Percentiles rank a stretch among this genome's conserved stretches.
Evolutionary conservation across 1,140 invertebrate species (phyloP).

Genomic region (Paralvinella palmiformis): DNA sequence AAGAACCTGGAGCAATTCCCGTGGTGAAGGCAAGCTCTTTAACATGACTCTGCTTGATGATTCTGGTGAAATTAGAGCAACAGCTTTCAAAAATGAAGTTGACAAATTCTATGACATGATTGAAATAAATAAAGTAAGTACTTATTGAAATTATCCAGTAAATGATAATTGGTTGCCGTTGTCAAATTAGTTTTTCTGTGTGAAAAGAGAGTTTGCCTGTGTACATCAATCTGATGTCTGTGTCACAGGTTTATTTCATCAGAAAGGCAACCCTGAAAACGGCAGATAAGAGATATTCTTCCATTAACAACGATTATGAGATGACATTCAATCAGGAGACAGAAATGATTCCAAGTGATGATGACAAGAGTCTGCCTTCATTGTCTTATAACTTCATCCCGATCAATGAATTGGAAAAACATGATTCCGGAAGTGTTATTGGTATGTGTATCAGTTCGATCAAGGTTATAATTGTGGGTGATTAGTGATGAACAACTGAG

Average conservation of each 20-base stretch:
- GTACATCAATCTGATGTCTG: too few relatives aligned
- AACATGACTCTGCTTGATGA: slow-evolving; percentile 88
- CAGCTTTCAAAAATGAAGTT: slow-evolving; percentile 82
- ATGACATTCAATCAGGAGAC: slow-evolving; percentile 83
- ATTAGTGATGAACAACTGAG: too few relatives aligned
- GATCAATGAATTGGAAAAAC: slow-evolving; percentile 67
- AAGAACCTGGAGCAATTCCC: slow-evolving; percentile 82
- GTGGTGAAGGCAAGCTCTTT: slow-evolving; percentile 90
- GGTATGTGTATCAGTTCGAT: too few relatives aligned
- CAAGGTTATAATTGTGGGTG: too few relatives aligned
- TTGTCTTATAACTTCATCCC: slow-evolving; percentile 77
- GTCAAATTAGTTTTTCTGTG: too few relatives aligned
- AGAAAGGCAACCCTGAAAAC: slow-evolving; percentile 74
- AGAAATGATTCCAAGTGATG: slow-evolving; percentile 54
- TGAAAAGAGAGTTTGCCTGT: too few relatives aligned
- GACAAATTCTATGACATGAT: slow-evolving; percentile 88
- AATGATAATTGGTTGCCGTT: too few relatives aligned
- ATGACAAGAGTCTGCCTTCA: slow-evolving; percentile 64
- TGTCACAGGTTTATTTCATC: slow-evolving; percentile 74
- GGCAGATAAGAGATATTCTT: slow-evolving; percentile 84
- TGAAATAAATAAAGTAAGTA: slow-evolving; percentile 61
- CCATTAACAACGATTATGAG: slow-evolving; percentile 90
- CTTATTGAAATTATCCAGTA: too few relatives aligned
- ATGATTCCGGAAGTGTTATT: slow-evolving; percentile 62
- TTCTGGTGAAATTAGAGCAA: slow-evolving; percentile 89